Evolutionary conservation across 2,113 vertebrate species (phyloP), one percentile per base, ranked within the genome.

Genomic region (Festucalex cinctus): DNA sequence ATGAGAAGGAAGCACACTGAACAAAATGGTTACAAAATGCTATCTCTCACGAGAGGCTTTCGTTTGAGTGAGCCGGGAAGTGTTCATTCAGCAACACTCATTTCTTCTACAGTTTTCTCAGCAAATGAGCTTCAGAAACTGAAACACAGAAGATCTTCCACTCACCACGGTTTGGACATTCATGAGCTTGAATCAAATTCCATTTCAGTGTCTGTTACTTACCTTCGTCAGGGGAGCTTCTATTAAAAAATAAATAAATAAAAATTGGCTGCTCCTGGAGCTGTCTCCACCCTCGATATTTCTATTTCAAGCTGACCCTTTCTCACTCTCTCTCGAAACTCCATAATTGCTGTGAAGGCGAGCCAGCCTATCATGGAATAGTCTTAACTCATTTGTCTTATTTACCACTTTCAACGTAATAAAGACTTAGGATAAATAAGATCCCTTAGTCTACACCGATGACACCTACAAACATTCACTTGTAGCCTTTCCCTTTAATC

Each of bases 261-360:
- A 32, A 32, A 32, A 32, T 32, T 69, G 64, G 69, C 67, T 66
- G 59, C 69, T 74, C 44, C 59, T 57, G 66, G 58, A 70, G 74
- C 79, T 57, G 61, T 10, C 73, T 78, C 71, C 9, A 41, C 62
- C 58, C 59, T 54, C 66, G 70, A 81, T 41, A 13, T 32, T 64
- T 81, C 86, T 84, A 85, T 88, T 88, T 86, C 70, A 53, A 70
- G 76, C 65, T 75, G 81, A 73, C 74, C 79, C 72, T 76, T 78
- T 71, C 44, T 61, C 20, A 37, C 14, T 69, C 53, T 70, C 62
- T 57, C 66, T 41, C 39, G 1, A 2, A n/a, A 68, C 56, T 43
- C 65, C 28, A 35, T 28, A 26, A 60, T 73, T 74, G 3, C 59
- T n/a, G 3, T 51, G n/a, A 9, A 46, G 9, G 48, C n/a, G 10